phyloP scores from a whole-genome alignment of 2,113 vertebrate species.

The Hippocampus mohnikei region DNA sequence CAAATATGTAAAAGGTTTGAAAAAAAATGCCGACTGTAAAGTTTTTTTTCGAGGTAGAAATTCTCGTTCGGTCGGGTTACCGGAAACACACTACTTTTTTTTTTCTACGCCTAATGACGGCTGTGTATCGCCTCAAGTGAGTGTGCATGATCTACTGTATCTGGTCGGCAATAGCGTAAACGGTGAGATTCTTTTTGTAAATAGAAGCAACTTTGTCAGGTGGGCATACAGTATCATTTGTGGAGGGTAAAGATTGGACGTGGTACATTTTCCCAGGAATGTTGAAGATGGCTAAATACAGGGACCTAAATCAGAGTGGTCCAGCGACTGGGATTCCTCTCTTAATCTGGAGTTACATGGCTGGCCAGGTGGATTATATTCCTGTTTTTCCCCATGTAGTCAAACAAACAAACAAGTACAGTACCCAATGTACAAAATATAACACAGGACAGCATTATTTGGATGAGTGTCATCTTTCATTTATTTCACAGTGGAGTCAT shows the following conservation, averaged over 20 bases:
- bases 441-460: conserved; percentile 62
- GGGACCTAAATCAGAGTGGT: conserved; percentile 58
- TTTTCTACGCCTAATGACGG: too few species aligned
- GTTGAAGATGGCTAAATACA: conserved; percentile 47
- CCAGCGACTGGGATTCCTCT: conserved; percentile 63
- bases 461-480: conserved; percentile 67
- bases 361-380: conserved; percentile 71
- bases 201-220: conserved; percentile 51
- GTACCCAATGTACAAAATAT: conserved; percentile 54
- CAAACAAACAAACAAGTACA: conserved; percentile 59
- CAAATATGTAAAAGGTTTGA: too few species aligned
- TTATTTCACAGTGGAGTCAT: conserved; percentile 53
- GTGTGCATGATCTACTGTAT: conserved; percentile 34
- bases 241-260: conserved; percentile 72
- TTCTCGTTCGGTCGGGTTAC: too few species aligned
- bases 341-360: conserved; percentile 74
- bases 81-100: too few species aligned
- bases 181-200: conserved; percentile 55
- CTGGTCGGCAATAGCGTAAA: conserved; percentile 34
- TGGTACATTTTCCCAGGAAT: conserved; percentile 71
- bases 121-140: conserved; percentile 7
- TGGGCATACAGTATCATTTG: conserved; percentile 65
- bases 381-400: conserved; percentile 55
- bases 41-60: too few species aligned
- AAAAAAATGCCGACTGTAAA: too few species aligned